Evolutionary conservation across 2,888 invertebrate genomes (phyloP).

Genomic region (Flabesymbios commensalis): DNA sequence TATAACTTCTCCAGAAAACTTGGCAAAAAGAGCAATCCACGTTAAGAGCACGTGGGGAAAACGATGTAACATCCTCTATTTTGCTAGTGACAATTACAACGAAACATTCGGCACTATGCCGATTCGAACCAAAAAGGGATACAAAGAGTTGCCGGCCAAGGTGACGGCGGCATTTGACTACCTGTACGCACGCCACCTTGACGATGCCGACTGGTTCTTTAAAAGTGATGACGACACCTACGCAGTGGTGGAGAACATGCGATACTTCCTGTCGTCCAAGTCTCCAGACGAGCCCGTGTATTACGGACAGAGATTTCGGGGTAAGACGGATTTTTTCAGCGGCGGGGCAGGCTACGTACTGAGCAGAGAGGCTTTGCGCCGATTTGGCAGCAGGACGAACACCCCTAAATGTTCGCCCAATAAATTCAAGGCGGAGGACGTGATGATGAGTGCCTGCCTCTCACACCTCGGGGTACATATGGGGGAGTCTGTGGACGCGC

Average conservation of each 20-base stretch:
- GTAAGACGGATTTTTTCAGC: slow-evolving; percentile 62
- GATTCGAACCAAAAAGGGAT: slow-evolving; percentile 77
- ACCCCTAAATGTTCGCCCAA: slow-evolving; percentile 5
- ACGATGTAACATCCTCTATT: too few species aligned
- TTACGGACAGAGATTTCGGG: slow-evolving; percentile 65
- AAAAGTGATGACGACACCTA: slow-evolving; percentile 99
- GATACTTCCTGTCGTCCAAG: slow-evolving; percentile 80
- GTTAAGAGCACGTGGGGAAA: too few species aligned
- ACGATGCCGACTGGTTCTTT: slow-evolving; percentile 93
- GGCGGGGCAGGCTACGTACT: slow-evolving; percentile 81
- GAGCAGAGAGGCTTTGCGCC: slow-evolving; percentile 75
- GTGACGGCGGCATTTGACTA: slow-evolving; percentile 92
- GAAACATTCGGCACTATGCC: slow-evolving; percentile 69
- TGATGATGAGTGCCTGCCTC: slow-evolving; percentile 49
- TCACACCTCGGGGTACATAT: too few species aligned
- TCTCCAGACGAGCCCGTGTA: slow-evolving; percentile 78
- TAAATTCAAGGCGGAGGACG: slow-evolving; percentile 52
- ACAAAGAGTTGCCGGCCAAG: slow-evolving; percentile 95
- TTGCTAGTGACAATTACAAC: slow-evolving; percentile 91
- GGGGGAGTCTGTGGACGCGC: too few species aligned
- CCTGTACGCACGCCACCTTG: slow-evolving; percentile 77
- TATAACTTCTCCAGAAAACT: slow-evolving; percentile 90
- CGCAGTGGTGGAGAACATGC: slow-evolving; percentile 91
- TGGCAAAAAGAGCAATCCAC: slow-evolving; percentile 83
- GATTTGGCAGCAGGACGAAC: slow-evolving; percentile 71